Evolutionary conservation across 2,888 invertebrate species (phyloP), one percentile per base, ranked within the genome.

Genomic region (Parnassius glacialis): DNA sequence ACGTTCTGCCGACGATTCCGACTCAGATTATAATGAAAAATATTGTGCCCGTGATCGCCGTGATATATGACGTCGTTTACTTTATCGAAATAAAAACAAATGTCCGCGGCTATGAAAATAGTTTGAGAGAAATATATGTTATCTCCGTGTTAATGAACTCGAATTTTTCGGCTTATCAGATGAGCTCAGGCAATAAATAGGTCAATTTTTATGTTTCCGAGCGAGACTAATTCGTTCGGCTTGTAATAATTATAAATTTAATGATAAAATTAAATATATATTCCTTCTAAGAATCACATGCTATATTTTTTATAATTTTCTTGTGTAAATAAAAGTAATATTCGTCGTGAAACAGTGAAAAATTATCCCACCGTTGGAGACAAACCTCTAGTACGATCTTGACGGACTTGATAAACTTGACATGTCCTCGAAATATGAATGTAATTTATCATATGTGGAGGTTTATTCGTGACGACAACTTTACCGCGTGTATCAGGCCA

Each of bases 61-160:
- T 64, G 64, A 65, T 67, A 63, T 67, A 67, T 74, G 74, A 70
- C 71, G 60, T 60, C 64, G 61, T 65, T 65, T 64, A 61, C 64
- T 64, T 65, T 64, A 67, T 64, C 65, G 62, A 65, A 67, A 64
- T 65, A 65, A 64, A 67, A 67, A 67, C 64, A 67, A 65, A 64
- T 64, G 64, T 65, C 50, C 50, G 57, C 58, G 63, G 50, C 65
- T 53, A 64, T 63, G 65, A 62, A 62, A 67, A 52, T 68, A 63
- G 63, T 63, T 45, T 44, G 42, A 12, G 59, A 52, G 64, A 69
- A 68, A 66, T 59, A 62, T 64, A 57, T 42, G 58, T 78, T 84
- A 82, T 83, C 80, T 73, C 65, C 48, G 79, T 85, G 85, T 87
- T 87, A 86, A 87, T 87, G 87, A 86, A 83, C 83, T 78, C 72